These are phyloP conservation scores for Rhagium mordax DNA, from an alignment of 2,888 invertebrate species.

Conservation along the genomic window DNA sequence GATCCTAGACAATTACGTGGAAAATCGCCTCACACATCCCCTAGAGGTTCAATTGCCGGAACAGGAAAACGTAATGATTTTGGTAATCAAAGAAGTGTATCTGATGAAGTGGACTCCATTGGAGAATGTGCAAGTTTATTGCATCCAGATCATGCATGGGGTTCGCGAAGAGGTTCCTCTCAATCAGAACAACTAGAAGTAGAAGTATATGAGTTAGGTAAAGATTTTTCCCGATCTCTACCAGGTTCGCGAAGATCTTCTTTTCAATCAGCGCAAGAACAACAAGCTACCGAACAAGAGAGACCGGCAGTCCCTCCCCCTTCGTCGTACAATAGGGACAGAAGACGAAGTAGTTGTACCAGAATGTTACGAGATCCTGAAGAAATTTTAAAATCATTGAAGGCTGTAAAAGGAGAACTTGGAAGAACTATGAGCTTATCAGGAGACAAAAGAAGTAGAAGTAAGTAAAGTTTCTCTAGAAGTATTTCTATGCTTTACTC, in stretches of 20 bases:
- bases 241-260: constrained; percentile 90
- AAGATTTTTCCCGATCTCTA: constrained; percentile 88
- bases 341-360: constrained; percentile 86
- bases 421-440: constrained; percentile 88
- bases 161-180: constrained; percentile 88
- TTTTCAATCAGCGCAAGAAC: constrained; percentile 78
- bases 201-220: constrained; percentile 84
- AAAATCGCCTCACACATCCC: constrained; percentile 84
- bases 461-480: constrained; percentile 58
- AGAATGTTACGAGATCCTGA: constrained; percentile 84
- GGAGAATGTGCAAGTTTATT: constrained; percentile 83
- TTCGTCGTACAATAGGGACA: constrained; percentile 76
- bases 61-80: constrained; percentile 80
- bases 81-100: constrained; percentile 82
- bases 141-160: constrained; percentile 90
- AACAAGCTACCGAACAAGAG: constrained; percentile 63
- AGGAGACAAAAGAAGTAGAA: constrained; percentile 76
- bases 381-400: constrained; percentile 86
- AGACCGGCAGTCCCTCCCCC: constrained; percentile 72
- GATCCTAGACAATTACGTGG: constrained; percentile 82
- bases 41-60: constrained; percentile 83
- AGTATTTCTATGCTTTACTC: not conserved
- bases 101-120: constrained; percentile 83
- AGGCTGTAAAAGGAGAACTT: constrained; percentile 86
- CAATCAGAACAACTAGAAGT: constrained; percentile 91